Evolutionary conservation across 1,140 invertebrate genomes (phyloP).

Genomic region (Microplitis demolitor): DNA sequence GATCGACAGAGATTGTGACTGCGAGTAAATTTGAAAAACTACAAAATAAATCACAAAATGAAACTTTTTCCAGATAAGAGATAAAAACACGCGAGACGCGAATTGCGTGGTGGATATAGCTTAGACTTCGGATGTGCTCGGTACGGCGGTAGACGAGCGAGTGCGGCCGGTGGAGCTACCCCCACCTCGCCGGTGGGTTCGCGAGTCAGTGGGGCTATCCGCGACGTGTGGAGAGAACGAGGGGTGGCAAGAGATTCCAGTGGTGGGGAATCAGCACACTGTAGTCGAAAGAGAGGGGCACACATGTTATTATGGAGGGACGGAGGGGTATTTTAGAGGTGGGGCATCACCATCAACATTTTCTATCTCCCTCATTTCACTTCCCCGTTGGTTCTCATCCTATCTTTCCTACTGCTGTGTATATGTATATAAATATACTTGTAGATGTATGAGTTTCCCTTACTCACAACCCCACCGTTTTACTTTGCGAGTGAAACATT

Average conservation of each 20-base stretch:
- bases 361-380: slow-evolving; percentile 27
- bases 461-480: not conserved
- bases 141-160: slow-evolving; percentile 58
- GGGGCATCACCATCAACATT: slow-evolving; percentile 42
- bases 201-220: slow-evolving; percentile 17
- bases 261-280: slow-evolving; percentile 11
- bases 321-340: slow-evolving; percentile 51
- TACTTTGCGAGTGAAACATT: slow-evolving; percentile 54
- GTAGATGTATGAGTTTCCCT: not conserved
- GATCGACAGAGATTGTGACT: no score
- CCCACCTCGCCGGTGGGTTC: slow-evolving; percentile 38
- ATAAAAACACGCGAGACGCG: slow-evolving; percentile 25
- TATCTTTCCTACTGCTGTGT: not conserved
- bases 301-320: slow-evolving; percentile 32
- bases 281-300: slow-evolving; percentile 33
- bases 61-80: not conserved
- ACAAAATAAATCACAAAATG: not conserved
- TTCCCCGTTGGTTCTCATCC: slow-evolving; percentile 29
- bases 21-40: no score
- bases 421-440: no score
- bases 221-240: slow-evolving; percentile 24
- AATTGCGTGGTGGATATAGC: slow-evolving; percentile 23
- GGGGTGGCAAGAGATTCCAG: not conserved
- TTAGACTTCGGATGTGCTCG: slow-evolving; percentile 42
- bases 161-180: slow-evolving; percentile 49